Conservation (phyloP, 2,888 invertebrate genomes). For the Scrobipalpa atriplicella region DNA sequence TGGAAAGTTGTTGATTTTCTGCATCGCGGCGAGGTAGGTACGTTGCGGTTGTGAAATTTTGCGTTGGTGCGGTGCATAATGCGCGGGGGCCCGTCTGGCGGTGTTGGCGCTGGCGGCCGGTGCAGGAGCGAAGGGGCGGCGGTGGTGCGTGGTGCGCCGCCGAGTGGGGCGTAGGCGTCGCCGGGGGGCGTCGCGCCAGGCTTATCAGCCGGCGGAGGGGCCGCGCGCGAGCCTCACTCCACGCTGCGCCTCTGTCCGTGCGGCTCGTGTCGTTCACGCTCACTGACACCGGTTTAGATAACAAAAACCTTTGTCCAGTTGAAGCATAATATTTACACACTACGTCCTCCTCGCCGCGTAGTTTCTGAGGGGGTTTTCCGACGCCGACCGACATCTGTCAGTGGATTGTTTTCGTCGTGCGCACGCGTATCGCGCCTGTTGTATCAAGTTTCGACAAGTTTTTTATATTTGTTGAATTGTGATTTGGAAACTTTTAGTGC, state of each 20-base stretch:
- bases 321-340: slow-evolving; percentile 78
- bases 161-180: slow-evolving; percentile 81
- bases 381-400: slow-evolving; percentile 72
- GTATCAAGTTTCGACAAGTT: slow-evolving; percentile 77
- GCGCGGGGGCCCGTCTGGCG: slow-evolving; percentile 68
- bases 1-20: slow-evolving; percentile 77
- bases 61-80: slow-evolving; percentile 75
- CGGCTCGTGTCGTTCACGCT: slow-evolving; percentile 66
- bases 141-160: slow-evolving; percentile 75
- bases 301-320: slow-evolving; percentile 82
- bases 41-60: slow-evolving; percentile 70
- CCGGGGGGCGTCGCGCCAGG: slow-evolving; percentile 82
- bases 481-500: slow-evolving; percentile 48
- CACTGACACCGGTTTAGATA: slow-evolving; percentile 77
- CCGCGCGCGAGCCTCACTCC: slow-evolving; percentile 80
- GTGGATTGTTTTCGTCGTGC: slow-evolving; percentile 73
- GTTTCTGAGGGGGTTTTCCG: slow-evolving; percentile 78
- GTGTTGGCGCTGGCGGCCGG: slow-evolving; percentile 44
- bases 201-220: slow-evolving; percentile 81
- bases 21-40: slow-evolving; percentile 53
- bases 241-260: slow-evolving; percentile 74
- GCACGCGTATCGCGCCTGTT: slow-evolving; percentile 70
- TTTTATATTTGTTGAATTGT: slow-evolving; percentile 49
- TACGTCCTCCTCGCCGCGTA: slow-evolving; percentile 68
- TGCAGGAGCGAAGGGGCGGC: slow-evolving; percentile 67